Conservation (phyloP, 1,140 invertebrate species). For the Riptortus pedestris region DNA sequence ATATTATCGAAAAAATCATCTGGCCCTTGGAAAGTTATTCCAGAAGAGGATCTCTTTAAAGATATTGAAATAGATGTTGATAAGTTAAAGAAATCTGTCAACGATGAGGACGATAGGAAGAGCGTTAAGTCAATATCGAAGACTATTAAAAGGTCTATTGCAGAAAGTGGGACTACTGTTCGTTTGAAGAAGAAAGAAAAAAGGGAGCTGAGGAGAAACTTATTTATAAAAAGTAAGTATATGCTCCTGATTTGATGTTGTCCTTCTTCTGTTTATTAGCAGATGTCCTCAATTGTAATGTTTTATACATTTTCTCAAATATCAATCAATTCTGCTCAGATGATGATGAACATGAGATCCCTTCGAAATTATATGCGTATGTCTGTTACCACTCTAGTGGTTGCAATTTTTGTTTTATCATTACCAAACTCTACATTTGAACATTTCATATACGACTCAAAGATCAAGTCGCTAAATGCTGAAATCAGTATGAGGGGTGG, state of each 20-base stretch:
- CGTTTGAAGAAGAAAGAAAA: not conserved
- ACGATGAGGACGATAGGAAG: not conserved
- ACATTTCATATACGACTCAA: too few species aligned
- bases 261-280: too few species aligned
- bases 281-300: too few species aligned
- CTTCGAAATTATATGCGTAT: too few species aligned
- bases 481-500: too few species aligned
- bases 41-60: constrained; percentile 1
- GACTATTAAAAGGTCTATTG: constrained; percentile 4
- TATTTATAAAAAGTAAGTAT: constrained; percentile 22
- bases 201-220: not conserved
- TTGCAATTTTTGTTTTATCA: too few species aligned
- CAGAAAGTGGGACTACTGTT: not conserved
- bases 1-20: not conserved
- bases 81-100: not conserved
- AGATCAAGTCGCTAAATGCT: too few species aligned
- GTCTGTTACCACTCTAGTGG: too few species aligned
- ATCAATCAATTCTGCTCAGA: too few species aligned
- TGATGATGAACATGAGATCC: too few species aligned
- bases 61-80: constrained; percentile 6
- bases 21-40: constrained; percentile 1
- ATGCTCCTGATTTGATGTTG: constrained; percentile 27
- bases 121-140: not conserved
- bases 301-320: too few species aligned
- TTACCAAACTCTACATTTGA: too few species aligned